Evolutionary conservation across 2,113 vertebrate species (phyloP), one percentile per base, ranked within the genome.

Genomic region (Leucopsar rothschildi): DNA sequence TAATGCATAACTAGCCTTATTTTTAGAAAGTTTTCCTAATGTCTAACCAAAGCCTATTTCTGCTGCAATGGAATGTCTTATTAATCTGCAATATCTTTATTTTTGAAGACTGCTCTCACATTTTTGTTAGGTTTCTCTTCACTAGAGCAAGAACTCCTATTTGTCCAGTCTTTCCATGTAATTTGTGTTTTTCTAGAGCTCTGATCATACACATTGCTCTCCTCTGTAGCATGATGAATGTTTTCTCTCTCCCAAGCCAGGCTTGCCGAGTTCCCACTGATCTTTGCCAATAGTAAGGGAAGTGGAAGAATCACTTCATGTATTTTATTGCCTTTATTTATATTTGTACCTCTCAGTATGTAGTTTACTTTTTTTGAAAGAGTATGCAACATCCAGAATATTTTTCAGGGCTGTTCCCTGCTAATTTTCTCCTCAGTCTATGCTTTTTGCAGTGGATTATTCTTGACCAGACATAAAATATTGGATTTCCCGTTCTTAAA

Each of bases 1-100:
- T 78, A 91, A 79, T 71, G 81, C 53, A 84, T 78, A 68, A 35
- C 56, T 66, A 83, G 60, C 44, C 76, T 86, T 94, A 92, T 94
- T 94, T 97, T 94, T 88, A 93, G 91, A 86, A 96, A 64, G 39
- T 35, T 94, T 95, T 93, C 44, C 68, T 88, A 40, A 78, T 59
- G 76, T 86, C 76, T 93, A 68, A 83, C 39, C 52, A 83, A 92
- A 83, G 60, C 37, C 80, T 96, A 66, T 93, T 97, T 86, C 68
- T 93, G 71, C 76, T 88, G 47, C 82, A 88, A 66, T 37, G 37
- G 65, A 94, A 91, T 94, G 68, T 86, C 55, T 80, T 83, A 73
- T 70, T 94, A 90, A 93, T 63, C 35, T 91, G 68, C 61, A 52
- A 11, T 88, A 73, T 78, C 82, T 86, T 94, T 86, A 39, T 80